A percentile compares a stretch with the other conserved stretches of the same genome.
phyloP scores from a whole-genome alignment of 2,797 vertebrate genomes.

The Bradypodion ventrale region DNA sequence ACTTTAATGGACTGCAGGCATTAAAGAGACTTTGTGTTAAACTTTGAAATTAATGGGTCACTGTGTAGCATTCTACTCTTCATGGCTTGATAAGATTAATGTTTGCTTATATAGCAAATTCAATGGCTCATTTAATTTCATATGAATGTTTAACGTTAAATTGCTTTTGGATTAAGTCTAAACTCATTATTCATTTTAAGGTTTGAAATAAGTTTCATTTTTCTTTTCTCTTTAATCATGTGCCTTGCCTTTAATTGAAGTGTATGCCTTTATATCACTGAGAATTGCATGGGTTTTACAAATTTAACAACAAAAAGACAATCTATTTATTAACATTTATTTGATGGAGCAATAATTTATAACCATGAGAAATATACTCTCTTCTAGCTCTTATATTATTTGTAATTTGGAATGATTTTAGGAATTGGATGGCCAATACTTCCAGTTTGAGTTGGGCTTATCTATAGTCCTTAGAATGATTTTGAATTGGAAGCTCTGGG shows the following conservation, averaged over 20 bases:
- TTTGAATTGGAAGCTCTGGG: neutral
- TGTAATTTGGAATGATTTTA: neutral
- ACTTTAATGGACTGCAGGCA: constrained; percentile 81
- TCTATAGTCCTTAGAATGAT: neutral
- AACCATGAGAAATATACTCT: constrained; percentile 17
- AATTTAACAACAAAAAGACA: constrained; percentile 71
- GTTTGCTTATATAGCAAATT: constrained; percentile 86
- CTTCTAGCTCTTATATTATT: neutral
- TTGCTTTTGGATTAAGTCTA: constrained; percentile 90
- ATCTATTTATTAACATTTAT: constrained; percentile 74
- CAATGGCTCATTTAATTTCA: constrained; percentile 91
- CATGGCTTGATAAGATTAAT: constrained; percentile 86
- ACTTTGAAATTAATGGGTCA: constrained; percentile 84
- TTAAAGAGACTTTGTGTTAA: constrained; percentile 82
- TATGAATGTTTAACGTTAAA: constrained; percentile 88
- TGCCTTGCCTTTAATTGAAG: constrained; percentile 80
- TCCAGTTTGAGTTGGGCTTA: neutral
- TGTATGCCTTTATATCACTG: constrained; percentile 69
- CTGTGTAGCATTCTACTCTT: constrained; percentile 80
- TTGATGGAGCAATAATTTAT: constrained; percentile 52
- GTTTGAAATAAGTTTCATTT: constrained; percentile 83
- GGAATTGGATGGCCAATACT: neutral
- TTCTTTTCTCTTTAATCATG: constrained; percentile 85
- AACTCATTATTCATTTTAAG: constrained; percentile 84
- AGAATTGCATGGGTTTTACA: constrained; percentile 78